Evolutionary conservation across 2,113 vertebrate genomes (phyloP), one percentile per base, ranked within the genome.

Genomic region (Indicator maculatus): DNA sequence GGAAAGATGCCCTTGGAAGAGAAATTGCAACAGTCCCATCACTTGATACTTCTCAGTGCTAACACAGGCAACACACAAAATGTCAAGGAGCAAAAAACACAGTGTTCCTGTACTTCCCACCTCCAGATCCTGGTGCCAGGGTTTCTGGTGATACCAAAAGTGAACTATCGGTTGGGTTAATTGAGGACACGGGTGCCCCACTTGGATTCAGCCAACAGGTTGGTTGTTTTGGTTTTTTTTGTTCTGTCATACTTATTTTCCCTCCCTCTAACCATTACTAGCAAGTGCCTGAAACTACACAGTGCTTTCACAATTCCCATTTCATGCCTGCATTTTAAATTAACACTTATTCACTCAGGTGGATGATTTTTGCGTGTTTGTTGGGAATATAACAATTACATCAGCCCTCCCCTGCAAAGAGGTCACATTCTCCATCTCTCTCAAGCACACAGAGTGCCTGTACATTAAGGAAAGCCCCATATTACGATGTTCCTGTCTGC

Each of bases 1-100:
- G 90, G 78, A 91, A 78, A 1, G 5, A 94, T 88, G 93, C 63
- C 91, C 89, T 83, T 90, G 89, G 83, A 95, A 96, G 72, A 96
- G 83, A 84, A 88, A 91, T 76, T 61, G 55, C 86, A 44, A 50
- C 14, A 1, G 81, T 73, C 77, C 86, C 83, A 73, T 89, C 86
- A 41, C 86, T 73, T 27, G 89, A 92, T 93, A 92, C 1, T 0
- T 47, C 53, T 55, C 84, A 41, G 90, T 0, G 2, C 77, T 84
- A 2, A 59, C 88, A 50, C 65, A 65, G 83, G 61, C 13, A 3
- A 44, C 59, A 75, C 89, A 24, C 2, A 0, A 83, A 93, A 95
- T 73, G 86, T 84, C 92, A 89, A 94, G 93, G 76, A 94, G 85
- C 0, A 0, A 93, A 72, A 66, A 88, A 31, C 24, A 4, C 55